These are phyloP conservation scores for Lycia hirtaria DNA, from an alignment of 2,888 invertebrate species.

Conservation along the genomic window DNA sequence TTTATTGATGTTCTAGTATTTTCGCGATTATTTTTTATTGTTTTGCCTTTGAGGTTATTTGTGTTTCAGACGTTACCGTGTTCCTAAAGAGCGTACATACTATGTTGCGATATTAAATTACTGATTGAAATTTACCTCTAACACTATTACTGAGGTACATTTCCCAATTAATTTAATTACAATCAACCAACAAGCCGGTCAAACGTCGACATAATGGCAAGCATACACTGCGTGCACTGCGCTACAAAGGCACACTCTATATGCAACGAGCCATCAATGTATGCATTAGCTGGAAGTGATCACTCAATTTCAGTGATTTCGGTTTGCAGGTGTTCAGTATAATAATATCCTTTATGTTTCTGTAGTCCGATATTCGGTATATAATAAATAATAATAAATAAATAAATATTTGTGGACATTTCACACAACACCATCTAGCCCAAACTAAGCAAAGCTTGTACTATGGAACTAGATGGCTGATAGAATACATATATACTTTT, in stretches of 20 bases:
- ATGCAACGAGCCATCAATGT: slow-evolving; percentile 21
- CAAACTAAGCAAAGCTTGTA: no score
- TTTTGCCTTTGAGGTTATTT: no score
- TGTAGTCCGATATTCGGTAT: no score
- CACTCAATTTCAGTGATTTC: slow-evolving; percentile 4
- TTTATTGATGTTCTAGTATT: no score
- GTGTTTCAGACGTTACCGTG: no score
- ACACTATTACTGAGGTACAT: slow-evolving; percentile 14
- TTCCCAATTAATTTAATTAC: slow-evolving; percentile 48
- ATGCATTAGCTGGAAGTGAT: slow-evolving; percentile 19
- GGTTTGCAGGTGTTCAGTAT: neutral
- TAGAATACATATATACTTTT: no score
- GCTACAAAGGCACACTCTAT: slow-evolving; percentile 19
- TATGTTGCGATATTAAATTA: neutral
- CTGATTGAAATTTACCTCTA: slow-evolving; percentile 1
- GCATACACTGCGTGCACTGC: slow-evolving; percentile 26
- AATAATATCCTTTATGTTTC: no score
- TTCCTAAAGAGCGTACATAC: neutral
- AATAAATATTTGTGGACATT: no score
- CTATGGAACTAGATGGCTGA: no score
- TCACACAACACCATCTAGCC: no score
- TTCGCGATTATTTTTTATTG: neutral
- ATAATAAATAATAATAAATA: no score
- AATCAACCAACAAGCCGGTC: slow-evolving; percentile 48
- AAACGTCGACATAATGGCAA: slow-evolving; percentile 51